phyloP scores from a whole-genome alignment of 1,140 invertebrate genomes.

The Hetaerina americana region DNA sequence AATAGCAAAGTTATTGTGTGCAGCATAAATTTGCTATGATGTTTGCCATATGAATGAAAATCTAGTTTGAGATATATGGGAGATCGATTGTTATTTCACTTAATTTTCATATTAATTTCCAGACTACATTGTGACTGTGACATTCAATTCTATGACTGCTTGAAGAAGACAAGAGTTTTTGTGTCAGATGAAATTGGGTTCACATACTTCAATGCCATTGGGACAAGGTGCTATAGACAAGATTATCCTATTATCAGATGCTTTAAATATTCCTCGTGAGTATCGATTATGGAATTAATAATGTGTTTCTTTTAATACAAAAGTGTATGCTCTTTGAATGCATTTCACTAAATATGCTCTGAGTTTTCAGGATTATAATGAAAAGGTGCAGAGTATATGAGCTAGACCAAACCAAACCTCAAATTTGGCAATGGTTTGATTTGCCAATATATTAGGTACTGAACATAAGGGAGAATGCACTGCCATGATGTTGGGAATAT shows the following conservation, averaged over 20 bases:
- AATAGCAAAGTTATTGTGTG: no score
- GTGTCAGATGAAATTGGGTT: constrained; percentile 41
- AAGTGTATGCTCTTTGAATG: constrained; percentile 20
- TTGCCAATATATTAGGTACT: neutral
- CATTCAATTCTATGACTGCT: constrained; percentile 47
- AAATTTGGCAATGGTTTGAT: constrained; percentile 44
- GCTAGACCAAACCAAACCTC: constrained; percentile 31
- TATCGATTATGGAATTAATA: constrained; percentile 7
- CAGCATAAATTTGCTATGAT: no score
- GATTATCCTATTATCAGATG: constrained; percentile 49
- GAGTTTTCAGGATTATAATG: neutral
- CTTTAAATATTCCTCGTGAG: constrained; percentile 26
- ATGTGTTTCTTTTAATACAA: constrained; percentile 22
- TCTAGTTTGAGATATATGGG: no score
- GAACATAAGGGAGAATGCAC: no score
- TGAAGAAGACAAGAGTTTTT: constrained; percentile 34
- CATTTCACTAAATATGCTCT: neutral
- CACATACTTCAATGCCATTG: constrained; percentile 49
- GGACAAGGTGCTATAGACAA: constrained; percentile 49
- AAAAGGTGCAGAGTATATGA: constrained; percentile 37
- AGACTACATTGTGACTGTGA: constrained; percentile 52
- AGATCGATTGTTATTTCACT: no score
- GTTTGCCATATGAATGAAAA: no score
- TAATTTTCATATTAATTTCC: constrained; percentile 3
- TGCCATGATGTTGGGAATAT: no score